These are phyloP conservation scores for Esox niger DNA, from an alignment of 2,113 vertebrate genomes.

Conservation along the genomic window DNA sequence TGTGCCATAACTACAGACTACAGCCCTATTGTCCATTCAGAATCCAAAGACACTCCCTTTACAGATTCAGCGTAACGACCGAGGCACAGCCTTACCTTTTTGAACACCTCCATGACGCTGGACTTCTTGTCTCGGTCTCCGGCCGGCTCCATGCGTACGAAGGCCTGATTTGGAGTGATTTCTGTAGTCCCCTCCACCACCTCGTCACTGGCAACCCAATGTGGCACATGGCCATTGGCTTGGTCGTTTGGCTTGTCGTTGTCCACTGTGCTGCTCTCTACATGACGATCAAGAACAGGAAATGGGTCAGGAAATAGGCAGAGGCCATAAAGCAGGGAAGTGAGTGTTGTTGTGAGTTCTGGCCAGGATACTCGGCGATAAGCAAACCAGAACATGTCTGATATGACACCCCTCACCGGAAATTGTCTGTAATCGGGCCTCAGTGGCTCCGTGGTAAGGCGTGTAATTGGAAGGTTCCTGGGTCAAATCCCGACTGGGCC, in stretches of 20 bases:
- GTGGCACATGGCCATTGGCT: conserved; percentile 22
- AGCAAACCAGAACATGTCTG: too few relatives aligned
- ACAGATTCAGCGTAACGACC: background rate
- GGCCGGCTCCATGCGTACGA: conserved; percentile 48
- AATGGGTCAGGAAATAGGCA: background rate
- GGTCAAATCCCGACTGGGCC: too few relatives aligned
- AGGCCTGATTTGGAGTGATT: conserved; percentile 36
- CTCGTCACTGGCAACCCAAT: background rate
- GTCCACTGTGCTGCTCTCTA: conserved; percentile 40
- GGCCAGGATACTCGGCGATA: too few relatives aligned
- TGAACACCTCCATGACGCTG: conserved; percentile 72
- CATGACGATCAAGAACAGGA: background rate
- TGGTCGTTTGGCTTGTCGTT: conserved; percentile 47
- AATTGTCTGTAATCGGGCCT: too few relatives aligned
- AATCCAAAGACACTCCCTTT: background rate
- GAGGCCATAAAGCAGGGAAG: too few relatives aligned
- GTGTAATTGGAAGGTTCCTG: too few relatives aligned
- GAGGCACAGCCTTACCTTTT: conserved; percentile 67
- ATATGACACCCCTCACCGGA: too few relatives aligned
- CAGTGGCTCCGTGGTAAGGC: too few relatives aligned
- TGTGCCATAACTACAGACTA: too few relatives aligned
- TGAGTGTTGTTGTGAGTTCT: too few relatives aligned
- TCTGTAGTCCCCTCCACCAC: background rate
- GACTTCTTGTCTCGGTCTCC: conserved; percentile 52
- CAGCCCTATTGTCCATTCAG: too few relatives aligned